These are phyloP conservation scores for Sclerurus mexicanus DNA, from an alignment of 2,113 vertebrate species.

Conservation along the genomic window DNA sequence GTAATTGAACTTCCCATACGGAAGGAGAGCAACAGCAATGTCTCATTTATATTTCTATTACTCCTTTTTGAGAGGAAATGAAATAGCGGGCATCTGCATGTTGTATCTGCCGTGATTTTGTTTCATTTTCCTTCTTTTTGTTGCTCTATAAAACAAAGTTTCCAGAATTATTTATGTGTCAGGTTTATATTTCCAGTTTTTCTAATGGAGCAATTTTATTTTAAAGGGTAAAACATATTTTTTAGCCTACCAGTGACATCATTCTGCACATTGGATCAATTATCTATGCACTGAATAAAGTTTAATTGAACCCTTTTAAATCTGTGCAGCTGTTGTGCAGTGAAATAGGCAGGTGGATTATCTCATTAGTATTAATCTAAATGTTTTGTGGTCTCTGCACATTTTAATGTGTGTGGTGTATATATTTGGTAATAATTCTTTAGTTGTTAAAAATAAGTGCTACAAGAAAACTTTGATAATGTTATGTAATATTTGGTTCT, in stretches of 20 bases:
- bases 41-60: constrained; percentile 13
- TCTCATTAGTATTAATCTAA: constrained; percentile 72
- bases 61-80: neutral
- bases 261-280: constrained; percentile 65
- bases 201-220: constrained; percentile 49
- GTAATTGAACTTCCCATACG: neutral
- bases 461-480: constrained; percentile 51
- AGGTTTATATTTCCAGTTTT: constrained; percentile 54
- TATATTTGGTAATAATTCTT: constrained; percentile 56
- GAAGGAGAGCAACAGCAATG: neutral
- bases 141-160: constrained; percentile 55
- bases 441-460: constrained; percentile 47
- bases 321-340: constrained; percentile 62
- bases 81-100: constrained; percentile 20
- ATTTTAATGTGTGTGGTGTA: constrained; percentile 57
- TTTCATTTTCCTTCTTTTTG: constrained; percentile 32
- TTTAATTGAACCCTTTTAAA: constrained; percentile 75
- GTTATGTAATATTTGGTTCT: constrained; percentile 46
- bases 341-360: constrained; percentile 64
- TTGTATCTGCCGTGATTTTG: constrained; percentile 21
- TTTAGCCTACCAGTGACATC: constrained; percentile 56
- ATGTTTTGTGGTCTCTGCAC: constrained; percentile 58
- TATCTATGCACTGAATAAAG: constrained; percentile 71
- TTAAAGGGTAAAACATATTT: constrained; percentile 63
- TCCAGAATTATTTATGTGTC: constrained; percentile 33